These are phyloP conservation scores for Drosophila fulvimacula DNA, from an alignment of 2,888 invertebrate species.

Conservation along the genomic window DNA sequence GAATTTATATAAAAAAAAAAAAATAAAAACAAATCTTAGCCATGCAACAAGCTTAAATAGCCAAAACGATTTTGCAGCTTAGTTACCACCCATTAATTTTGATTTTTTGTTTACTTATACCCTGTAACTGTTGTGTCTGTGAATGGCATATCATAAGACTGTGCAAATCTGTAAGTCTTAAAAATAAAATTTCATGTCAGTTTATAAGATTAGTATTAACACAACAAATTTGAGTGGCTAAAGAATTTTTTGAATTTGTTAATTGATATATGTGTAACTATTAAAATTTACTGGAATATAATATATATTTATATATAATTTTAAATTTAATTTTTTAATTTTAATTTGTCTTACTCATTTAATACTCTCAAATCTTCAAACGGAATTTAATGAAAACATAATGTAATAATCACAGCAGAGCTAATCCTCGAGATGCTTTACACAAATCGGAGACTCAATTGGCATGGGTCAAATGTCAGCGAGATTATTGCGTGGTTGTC, in stretches of 20 bases:
- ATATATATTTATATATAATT: too few relatives aligned
- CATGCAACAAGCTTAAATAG: conserved; percentile 72
- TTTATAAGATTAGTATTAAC: not conserved
- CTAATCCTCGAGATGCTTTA: not conserved
- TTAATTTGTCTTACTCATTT: too few relatives aligned
- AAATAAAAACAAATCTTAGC: conserved; percentile 42
- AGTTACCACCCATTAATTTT: conserved; percentile 64
- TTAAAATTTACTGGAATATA: too few relatives aligned
- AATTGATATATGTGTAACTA: too few relatives aligned
- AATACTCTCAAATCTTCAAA: too few relatives aligned
- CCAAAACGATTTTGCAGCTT: conserved; percentile 53
- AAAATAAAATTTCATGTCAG: not conserved
- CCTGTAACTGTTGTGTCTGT: not conserved
- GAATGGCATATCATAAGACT: not conserved
- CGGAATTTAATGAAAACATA: conserved; percentile 18
- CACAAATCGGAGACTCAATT: conserved; percentile 52
- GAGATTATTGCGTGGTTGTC: conserved; percentile 57
- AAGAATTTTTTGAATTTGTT: too few relatives aligned
- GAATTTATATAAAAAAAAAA: conserved; percentile 26
- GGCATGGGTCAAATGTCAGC: conserved; percentile 55
- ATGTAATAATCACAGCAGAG: conserved; percentile 38
- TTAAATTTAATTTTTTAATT: too few relatives aligned
- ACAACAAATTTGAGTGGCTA: too few relatives aligned
- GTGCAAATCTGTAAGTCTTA: not conserved
- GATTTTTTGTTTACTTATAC: conserved; percentile 12